Evolutionary conservation across 1,140 invertebrate genomes (phyloP).

Genomic region (Trichomalopsis sarcophagae): DNA sequence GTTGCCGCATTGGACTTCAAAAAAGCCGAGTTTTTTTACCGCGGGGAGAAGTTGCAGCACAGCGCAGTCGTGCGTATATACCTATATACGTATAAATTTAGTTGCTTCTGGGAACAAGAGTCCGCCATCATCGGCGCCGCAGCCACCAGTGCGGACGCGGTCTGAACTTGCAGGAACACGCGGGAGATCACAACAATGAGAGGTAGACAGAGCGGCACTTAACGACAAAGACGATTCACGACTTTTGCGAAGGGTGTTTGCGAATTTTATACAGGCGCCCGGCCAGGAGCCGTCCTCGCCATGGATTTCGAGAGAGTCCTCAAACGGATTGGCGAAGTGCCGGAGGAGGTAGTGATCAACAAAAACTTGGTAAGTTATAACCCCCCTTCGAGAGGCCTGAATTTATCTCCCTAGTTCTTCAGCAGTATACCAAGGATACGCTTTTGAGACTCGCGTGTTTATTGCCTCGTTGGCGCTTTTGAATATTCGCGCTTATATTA

Average conservation of each 20-base stretch:
- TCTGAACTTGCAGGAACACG: neutral
- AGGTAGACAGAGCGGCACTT: neutral
- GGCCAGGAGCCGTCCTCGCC: neutral
- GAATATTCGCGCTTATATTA: too few species aligned
- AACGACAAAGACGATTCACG: neutral
- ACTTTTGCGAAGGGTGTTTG: neutral
- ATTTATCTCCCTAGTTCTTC: neutral
- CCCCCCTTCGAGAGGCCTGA: neutral
- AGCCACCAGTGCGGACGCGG: too few species aligned
- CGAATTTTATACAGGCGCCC: neutral
- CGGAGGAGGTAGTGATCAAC: conserved; percentile 26
- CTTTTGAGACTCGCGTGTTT: too few species aligned
- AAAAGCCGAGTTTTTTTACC: too few species aligned
- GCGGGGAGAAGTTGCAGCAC: too few species aligned
- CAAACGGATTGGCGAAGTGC: conserved; percentile 7
- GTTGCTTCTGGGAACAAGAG: too few species aligned
- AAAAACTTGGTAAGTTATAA: conserved; percentile 32
- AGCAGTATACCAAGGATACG: too few species aligned
- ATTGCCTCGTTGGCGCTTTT: too few species aligned
- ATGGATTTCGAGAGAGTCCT: conserved; percentile 20
- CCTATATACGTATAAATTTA: too few species aligned
- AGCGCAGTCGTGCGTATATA: too few species aligned
- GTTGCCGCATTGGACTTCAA: too few species aligned
- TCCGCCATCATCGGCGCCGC: too few species aligned
- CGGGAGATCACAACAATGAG: neutral